phyloP scores from a whole-genome alignment of 2,888 invertebrate genomes.

The Unio pictorum region DNA sequence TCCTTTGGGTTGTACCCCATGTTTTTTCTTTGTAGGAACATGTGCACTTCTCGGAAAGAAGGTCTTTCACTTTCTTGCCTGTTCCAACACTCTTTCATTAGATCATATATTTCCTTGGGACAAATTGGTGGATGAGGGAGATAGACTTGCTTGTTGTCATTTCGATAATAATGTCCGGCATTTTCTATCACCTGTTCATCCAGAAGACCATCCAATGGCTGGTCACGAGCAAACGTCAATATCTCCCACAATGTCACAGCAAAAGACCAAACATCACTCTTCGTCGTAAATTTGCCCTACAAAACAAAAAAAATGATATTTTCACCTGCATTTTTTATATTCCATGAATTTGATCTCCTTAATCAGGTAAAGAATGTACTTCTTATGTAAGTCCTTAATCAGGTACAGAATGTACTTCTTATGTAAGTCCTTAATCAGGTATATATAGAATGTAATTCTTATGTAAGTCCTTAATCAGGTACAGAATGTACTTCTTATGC shows the following conservation, averaged over 20 bases:
- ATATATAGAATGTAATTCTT: no score
- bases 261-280: constrained; percentile 93
- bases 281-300: constrained; percentile 88
- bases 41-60: constrained; percentile 88
- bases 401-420: no score
- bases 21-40: constrained; percentile 79
- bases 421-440: no score
- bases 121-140: constrained; percentile 84
- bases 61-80: constrained; percentile 86
- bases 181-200: constrained; percentile 88
- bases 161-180: constrained; percentile 83
- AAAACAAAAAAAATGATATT: constrained; percentile 37
- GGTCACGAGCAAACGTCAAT: constrained; percentile 82
- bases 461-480: no score
- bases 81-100: constrained; percentile 94
- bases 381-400: no score
- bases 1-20: constrained; percentile 71
- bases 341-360: no score
- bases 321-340: neutral
- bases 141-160: constrained; percentile 77
- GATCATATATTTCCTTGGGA: constrained; percentile 89
- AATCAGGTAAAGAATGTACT: no score
- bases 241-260: constrained; percentile 92
- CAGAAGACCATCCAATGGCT: constrained; percentile 83
- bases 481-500: no score